phyloP scores from a whole-genome alignment of 2,113 vertebrate species.

The Egretta garzetta region DNA sequence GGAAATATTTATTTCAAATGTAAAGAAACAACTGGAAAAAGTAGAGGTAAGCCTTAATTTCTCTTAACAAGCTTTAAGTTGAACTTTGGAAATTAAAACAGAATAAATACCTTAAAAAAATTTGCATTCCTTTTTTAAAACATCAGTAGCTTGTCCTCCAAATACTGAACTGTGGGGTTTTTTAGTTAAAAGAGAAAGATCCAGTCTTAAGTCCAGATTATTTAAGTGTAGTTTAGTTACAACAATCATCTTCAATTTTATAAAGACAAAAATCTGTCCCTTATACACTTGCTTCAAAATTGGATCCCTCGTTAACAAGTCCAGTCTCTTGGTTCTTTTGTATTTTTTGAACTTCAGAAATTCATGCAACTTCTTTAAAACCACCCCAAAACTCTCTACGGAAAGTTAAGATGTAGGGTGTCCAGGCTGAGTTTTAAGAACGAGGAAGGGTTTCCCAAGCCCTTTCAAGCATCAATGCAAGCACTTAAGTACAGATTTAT shows the following conservation, averaged over 20 bases:
- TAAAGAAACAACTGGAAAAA: constrained; percentile 63
- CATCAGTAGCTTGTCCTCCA: neutral
- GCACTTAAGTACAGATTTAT: neutral
- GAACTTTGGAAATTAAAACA: neutral
- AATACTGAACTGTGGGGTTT: neutral
- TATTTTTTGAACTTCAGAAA: neutral
- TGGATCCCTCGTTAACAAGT: neutral
- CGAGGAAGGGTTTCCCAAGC: neutral
- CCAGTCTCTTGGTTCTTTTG: neutral
- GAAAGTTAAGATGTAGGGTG: neutral
- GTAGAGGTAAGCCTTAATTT: constrained; percentile 59
- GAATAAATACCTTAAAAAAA: neutral
- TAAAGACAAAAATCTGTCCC: neutral
- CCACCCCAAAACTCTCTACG: neutral
- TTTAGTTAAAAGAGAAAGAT: neutral
- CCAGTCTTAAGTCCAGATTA: neutral
- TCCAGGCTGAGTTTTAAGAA: neutral
- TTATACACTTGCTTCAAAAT: neutral
- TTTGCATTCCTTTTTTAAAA: neutral
- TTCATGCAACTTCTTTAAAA: neutral
- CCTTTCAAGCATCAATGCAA: neutral
- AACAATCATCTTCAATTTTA: neutral
- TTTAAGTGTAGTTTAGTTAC: neutral
- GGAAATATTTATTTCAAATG: constrained; percentile 61
- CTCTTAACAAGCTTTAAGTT: neutral